These are phyloP conservation scores for Phoeniculus purpureus DNA, from an alignment of 2,797 vertebrate species.

Conservation along the genomic window DNA sequence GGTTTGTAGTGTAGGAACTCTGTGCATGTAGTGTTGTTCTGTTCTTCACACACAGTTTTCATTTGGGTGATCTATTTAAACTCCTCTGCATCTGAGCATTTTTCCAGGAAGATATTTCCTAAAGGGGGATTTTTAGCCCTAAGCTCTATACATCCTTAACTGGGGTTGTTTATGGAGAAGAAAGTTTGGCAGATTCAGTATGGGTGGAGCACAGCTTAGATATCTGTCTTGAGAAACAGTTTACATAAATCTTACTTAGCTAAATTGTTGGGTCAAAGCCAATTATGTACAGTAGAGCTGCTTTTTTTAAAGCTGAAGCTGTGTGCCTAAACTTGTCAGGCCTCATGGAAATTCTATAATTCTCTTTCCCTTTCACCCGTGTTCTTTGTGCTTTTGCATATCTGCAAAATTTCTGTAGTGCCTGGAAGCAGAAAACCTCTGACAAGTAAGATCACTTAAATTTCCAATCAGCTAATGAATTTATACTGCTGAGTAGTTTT, in stretches of 20 bases:
- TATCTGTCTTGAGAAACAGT: conserved; percentile 22
- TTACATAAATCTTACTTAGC: conserved; percentile 46
- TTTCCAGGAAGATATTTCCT: conserved; percentile 31
- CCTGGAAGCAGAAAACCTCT: neutral
- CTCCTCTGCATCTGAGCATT: conserved; percentile 5
- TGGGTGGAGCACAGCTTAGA: conserved; percentile 13
- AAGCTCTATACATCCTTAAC: neutral
- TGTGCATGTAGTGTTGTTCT: conserved; percentile 32
- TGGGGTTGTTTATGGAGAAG: conserved; percentile 8
- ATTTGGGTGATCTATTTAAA: conserved; percentile 13
- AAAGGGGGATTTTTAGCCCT: neutral
- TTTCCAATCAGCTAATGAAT: neutral
- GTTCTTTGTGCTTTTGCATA: neutral
- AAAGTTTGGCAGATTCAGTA: neutral
- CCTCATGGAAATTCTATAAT: neutral
- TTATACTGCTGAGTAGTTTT: neutral
- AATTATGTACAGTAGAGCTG: neutral
- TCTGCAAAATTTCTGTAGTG: neutral
- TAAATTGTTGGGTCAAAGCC: conserved; percentile 7
- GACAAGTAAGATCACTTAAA: neutral
- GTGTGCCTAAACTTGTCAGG: conserved; percentile 14
- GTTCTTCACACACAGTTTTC: conserved; percentile 7
- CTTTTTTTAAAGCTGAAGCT: neutral
- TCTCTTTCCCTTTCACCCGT: neutral
- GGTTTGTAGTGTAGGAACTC: neutral